Evolutionary conservation across 2,888 invertebrate genomes (phyloP).

Genomic region (Sesia apiformis): DNA sequence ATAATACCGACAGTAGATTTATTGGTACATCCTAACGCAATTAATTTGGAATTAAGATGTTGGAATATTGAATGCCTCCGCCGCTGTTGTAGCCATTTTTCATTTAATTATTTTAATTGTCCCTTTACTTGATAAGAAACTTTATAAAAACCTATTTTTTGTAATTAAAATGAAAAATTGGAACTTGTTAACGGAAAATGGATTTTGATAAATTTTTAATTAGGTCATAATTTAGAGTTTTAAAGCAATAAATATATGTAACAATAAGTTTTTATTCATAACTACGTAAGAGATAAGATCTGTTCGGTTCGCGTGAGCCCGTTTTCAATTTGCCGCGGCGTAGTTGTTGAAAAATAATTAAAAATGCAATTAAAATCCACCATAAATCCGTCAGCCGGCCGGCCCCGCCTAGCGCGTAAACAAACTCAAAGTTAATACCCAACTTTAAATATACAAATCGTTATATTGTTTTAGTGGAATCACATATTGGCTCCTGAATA

Average conservation of each 20-base stretch:
- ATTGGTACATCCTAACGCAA: conserved; percentile 51
- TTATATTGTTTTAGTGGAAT: conserved; percentile 38
- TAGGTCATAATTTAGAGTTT: conserved; percentile 3
- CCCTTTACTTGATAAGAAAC: conserved; percentile 4
- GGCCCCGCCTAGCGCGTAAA: conserved; percentile 53
- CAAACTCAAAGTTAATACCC: conserved; percentile 38
- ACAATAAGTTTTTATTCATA: conserved; percentile 8
- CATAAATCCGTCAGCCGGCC: conserved; percentile 60
- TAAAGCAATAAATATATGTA: not conserved
- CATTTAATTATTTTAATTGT: conserved; percentile 3
- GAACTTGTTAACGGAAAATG: conserved; percentile 1
- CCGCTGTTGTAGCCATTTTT: conserved; percentile 12
- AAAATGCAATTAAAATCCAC: conserved; percentile 65
- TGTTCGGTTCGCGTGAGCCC: conserved; percentile 29
- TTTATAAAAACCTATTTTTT: not conserved
- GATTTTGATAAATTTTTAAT: conserved; percentile 1
- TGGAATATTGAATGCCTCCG: conserved; percentile 24
- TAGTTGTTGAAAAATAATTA: conserved; percentile 65
- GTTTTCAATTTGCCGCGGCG: conserved; percentile 63
- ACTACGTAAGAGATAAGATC: conserved; percentile 45
- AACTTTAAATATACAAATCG: conserved; percentile 40
- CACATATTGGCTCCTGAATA: conserved; percentile 20
- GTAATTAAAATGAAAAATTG: conserved; percentile 1
- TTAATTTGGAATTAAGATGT: conserved; percentile 57
- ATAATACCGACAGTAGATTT: conserved; percentile 50